A percentile compares a stretch with the other conserved stretches of the same genome.
Evolutionary conservation across 1,140 invertebrate species (phyloP).

Genomic region (Drosophila virilis): DNA sequence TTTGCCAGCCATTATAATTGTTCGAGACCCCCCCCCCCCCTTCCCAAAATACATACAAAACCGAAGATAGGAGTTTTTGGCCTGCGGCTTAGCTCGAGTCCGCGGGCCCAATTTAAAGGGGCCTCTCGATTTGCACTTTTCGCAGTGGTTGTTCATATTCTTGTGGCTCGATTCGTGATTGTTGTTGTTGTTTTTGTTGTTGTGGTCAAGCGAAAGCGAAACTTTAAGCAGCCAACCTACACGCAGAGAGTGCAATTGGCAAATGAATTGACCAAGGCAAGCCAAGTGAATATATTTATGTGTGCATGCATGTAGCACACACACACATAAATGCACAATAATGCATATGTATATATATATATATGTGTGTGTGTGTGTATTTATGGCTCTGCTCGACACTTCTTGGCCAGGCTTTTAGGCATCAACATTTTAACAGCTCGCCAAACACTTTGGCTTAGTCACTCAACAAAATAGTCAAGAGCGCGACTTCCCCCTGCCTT

Average conservation of each 20-base stretch:
- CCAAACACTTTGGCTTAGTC: constrained; percentile 40
- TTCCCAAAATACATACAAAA: constrained; percentile 1
- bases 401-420: constrained; percentile 26
- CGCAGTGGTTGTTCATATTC: constrained; percentile 8
- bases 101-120: constrained; percentile 8
- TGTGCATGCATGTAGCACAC: background rate
- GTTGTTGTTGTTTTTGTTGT: constrained; percentile 32
- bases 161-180: constrained; percentile 5
- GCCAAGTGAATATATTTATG: constrained; percentile 2
- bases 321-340: background rate
- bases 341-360: background rate
- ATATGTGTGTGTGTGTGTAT: constrained; percentile 4
- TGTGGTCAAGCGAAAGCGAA: constrained; percentile 50
- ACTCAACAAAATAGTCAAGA: constrained; percentile 27
- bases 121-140: constrained; percentile 40
- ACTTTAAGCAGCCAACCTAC: constrained; percentile 37
- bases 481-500: background rate
- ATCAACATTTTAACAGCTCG: constrained; percentile 33
- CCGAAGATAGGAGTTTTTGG: constrained; percentile 10
- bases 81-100: background rate
- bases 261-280: constrained; percentile 28
- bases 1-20: constrained; percentile 44
- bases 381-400: constrained; percentile 30
- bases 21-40: background rate
- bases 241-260: constrained; percentile 13